Evolutionary conservation across 2,797 vertebrate genomes (phyloP).

Genomic region (Ctenosaura bakeri): DNA sequence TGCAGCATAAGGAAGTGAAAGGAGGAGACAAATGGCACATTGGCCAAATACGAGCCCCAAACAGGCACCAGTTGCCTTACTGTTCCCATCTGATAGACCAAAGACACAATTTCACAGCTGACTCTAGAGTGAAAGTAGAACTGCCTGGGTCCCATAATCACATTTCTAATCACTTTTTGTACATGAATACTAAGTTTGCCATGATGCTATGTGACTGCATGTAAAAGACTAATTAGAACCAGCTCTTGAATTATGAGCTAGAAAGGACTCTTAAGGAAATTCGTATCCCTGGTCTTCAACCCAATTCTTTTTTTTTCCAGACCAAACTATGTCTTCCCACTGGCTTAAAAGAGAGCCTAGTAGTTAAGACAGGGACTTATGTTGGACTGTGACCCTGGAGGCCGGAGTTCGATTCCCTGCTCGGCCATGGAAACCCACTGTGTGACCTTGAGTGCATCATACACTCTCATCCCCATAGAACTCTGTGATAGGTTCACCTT

Average conservation of each 20-base stretch:
- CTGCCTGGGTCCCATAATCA: too few species aligned
- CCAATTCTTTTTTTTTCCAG: neutral
- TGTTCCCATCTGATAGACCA: neutral
- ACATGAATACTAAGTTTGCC: neutral
- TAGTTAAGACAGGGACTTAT: too few species aligned
- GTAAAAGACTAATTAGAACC: neutral
- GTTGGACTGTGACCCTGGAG: too few species aligned
- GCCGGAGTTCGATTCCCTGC: too few species aligned
- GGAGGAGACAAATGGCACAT: too few species aligned
- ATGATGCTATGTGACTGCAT: neutral
- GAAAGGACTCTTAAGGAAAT: neutral
- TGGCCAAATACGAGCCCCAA: neutral
- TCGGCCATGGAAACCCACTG: too few species aligned
- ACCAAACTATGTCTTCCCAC: too few species aligned
- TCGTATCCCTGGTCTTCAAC: neutral
- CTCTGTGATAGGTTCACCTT: too few species aligned
- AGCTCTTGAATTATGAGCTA: neutral
- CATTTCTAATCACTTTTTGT: neutral
- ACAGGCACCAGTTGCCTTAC: too few species aligned
- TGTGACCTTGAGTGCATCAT: too few species aligned
- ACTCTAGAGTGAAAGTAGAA: neutral
- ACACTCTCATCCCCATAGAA: too few species aligned
- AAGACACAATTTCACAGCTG: neutral
- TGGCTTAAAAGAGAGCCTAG: too few species aligned
- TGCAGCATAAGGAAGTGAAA: neutral